Base-by-base conservation (phyloP, 2,888 invertebrate species). In the Euclidia mi region DNA sequence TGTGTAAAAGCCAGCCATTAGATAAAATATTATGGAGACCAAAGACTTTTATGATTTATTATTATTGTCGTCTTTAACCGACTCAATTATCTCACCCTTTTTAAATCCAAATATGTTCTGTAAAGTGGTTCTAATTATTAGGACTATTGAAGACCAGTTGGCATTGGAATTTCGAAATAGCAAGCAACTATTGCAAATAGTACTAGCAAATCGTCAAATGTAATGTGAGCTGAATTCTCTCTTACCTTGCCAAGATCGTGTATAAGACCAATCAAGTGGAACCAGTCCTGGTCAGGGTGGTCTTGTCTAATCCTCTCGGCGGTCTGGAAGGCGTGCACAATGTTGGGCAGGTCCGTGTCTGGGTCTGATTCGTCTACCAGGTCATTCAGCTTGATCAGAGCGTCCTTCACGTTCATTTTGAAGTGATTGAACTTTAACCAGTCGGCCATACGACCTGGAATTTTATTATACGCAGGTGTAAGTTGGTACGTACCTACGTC, bases 291-390 rank as follows among this genome's bases (percentile, higher is more conserved):
- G 50, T 98, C 95, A 0, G 99, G 99, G 83, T 98, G 96, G 34
- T 97, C 97, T 42, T 95, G 86, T 0, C 99, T 95, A 73, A 99
- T 98, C 49, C 97, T 95, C 92, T 99, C 99, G 0, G 99, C 99
- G 0, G 99, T 99, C 94, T 99, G 99, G 91, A 98, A 99, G 49
- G 98, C 99, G 88, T 99, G 99, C 45, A 98, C 96, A 63, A 98
- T 98, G 91, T 99, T 99, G 0, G 99, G 99, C 68, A 99, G 91
- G 79, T 97, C 96, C 0, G 97, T 96, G 91, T 99, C 99, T 0
- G 99, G 99, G 92, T 99, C 99, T 12, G 98, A 98, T 91, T 99
- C 98, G 81, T 99, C 99, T 15, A 99, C 96, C 61, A 99, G 93
- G 56, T 97, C 96, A 87, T 99, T 98, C 49, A 99, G 93, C 82